These are phyloP conservation scores for Callaeas wilsoni DNA, from an alignment of 2,113 vertebrate species.

Conservation along the genomic window DNA sequence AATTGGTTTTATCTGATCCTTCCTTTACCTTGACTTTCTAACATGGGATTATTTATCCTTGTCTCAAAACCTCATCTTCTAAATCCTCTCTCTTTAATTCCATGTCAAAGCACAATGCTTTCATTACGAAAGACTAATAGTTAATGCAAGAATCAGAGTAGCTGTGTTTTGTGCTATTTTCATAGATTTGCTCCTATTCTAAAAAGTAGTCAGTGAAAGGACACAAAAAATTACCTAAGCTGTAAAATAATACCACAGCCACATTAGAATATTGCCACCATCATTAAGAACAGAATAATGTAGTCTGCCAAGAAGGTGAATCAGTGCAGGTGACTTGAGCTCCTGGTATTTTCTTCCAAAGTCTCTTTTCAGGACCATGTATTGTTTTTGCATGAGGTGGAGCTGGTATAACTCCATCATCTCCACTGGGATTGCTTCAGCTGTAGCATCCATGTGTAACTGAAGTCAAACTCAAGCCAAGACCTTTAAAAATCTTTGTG, in stretches of 20 bases:
- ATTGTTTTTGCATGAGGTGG: not conserved
- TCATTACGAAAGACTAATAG: not conserved
- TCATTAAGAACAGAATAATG: not conserved
- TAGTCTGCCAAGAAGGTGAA: not conserved
- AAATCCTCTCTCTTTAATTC: not conserved
- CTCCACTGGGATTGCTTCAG: not conserved
- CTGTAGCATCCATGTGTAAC: not conserved
- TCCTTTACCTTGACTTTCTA: not conserved
- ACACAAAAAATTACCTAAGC: not conserved
- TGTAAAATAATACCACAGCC: not conserved
- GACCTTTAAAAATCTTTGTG: not conserved
- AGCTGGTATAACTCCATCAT: not conserved
- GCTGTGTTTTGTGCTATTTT: not conserved
- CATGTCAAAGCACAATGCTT: not conserved
- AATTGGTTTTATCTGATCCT: not conserved
- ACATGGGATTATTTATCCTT: not conserved
- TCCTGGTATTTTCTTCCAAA: not conserved
- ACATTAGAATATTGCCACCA: not conserved
- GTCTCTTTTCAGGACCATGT: not conserved
- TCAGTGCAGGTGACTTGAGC: not conserved
- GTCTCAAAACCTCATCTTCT: not conserved
- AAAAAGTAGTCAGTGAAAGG: not conserved
- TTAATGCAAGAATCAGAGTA: not conserved
- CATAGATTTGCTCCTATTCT: not conserved
- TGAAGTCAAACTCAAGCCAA: not conserved